Base-by-base conservation (phyloP, 2,888 invertebrate genomes). In the Callimorpha dominula region DNA sequence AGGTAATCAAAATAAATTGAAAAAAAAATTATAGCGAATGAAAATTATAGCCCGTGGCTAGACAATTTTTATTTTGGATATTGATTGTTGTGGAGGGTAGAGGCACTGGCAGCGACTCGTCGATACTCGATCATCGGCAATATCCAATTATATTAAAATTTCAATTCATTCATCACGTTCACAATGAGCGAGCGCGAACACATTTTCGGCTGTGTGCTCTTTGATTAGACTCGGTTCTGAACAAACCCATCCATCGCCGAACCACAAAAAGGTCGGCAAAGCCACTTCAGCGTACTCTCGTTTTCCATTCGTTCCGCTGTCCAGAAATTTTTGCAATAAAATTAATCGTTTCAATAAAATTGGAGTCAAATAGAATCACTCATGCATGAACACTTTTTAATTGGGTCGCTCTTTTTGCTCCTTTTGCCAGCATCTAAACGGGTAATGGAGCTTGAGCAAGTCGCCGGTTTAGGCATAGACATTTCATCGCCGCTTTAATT, bases 311-410 rank as follows among this genome's bases (percentile, higher is more conserved):
- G 93, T 94, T 93, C 89, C 93, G 93, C 93, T 94, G 94, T 94
- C 93, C 94, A 93, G 92, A 94, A 94, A 94, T 92, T 94, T 95
- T 94, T 88, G 92, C 93, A 94, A 95, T 95, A 94, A 95, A 95
- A 95, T 95, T 95, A 95, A 95, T 95, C 94, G 94, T 92, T 92
- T 90, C 95, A 92, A 95, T 94, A 95, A 95, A 95, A 95, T 92
- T 90, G 90, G 90, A 91, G 88, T 87, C 89, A 93, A 94, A 94
- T 92, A 93, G 93, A 93, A 87, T 89, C 88, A 89, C 85, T 93
- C 93, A 94, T 94, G 95, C 94, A 92, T 94, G 94, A 95, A 94
- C 92, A 94, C 91, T 94, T 95, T 95, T 95, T 95, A 95, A 95
- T 95, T 95, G 95, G 93, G 91, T 92, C 89, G 84, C 89, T 89